Base-by-base conservation (phyloP, 2,888 invertebrate species). In the Marronus borbonicus region DNA sequence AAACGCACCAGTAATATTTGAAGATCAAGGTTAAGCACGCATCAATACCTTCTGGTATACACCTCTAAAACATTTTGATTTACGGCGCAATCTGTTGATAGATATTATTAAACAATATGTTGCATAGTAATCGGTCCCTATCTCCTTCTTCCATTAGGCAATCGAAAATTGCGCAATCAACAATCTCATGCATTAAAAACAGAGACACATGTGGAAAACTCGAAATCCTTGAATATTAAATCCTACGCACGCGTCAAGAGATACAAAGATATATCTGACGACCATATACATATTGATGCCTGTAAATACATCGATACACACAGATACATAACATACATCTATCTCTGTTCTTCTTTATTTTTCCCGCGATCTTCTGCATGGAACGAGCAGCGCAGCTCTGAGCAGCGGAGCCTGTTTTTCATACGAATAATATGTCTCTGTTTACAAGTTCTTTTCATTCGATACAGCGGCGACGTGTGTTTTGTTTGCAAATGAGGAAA, bases 401-500 rank as follows among this genome's bases (percentile, higher is more conserved):
- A 31, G 52, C 52, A 55, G 20, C 52, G 52, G 14, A 52, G 17
- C 17, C 20, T 55, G 5, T 55, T 55, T 20, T 20, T 20, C 55
- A 17, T 55, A 10, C 44, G 44, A 44, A 44, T 44, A 44, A 31
- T 20, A 20, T 17, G 8, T 55, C 55, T 17, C 55, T 66, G 65
- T 66, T 66, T 66, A 66, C 65, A 49, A 10, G 44, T 44, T 44
- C 44, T 14, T 44, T 66, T 66, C 65, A 39, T 66, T 66, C 65
- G 12, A 39, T 66, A 55, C 55, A 20, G 20, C 20, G n/a, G 20
- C 20, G 65, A 20, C 17, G 36, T 44, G 17, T 66, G 65, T 66
- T 66, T 66, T 66, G 65, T 66, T 39, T 66, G 65, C 65, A 66
- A 66, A 66, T 66, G 12, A 20, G 39, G 17, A 39, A 20, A 66